A percentile compares a stretch with the other conserved stretches of the same genome.
Conservation (phyloP, 2,113 vertebrate genomes). For the Mus musculus region DNA sequence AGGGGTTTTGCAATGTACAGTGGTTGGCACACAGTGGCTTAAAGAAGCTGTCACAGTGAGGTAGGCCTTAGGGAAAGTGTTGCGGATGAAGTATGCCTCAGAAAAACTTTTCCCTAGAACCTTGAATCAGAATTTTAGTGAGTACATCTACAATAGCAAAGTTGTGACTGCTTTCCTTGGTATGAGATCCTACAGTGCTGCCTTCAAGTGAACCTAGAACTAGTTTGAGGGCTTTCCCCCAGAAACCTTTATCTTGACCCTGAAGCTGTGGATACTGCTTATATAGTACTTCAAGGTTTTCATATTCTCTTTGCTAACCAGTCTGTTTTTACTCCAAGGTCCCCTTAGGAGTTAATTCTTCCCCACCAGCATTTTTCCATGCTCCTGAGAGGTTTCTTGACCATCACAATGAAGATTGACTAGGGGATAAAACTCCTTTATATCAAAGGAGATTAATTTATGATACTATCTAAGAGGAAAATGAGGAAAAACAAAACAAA, state of each 20-base stretch:
- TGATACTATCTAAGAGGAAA: slow-evolving; percentile 88
- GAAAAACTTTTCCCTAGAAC: neutral
- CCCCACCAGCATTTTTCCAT: neutral
- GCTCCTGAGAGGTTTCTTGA: neutral
- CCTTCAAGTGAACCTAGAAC: neutral
- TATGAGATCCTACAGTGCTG: neutral
- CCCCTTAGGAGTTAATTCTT: neutral
- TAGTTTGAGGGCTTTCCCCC: neutral
- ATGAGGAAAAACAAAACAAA: slow-evolving; percentile 92
- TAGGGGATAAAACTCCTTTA: neutral
- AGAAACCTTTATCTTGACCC: neutral
- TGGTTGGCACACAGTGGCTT: fast-evolving
- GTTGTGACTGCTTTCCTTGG: too few relatives aligned
- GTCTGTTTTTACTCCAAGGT: neutral
- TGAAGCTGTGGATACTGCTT: neutral
- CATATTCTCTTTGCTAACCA: neutral
- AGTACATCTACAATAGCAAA: neutral
- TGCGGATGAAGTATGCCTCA: fast-evolving
- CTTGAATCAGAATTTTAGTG: neutral
- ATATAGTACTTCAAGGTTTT: neutral
- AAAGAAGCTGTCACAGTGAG: neutral
- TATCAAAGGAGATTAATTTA: neutral
- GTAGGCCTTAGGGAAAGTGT: neutral
- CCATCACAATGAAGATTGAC: fast-evolving
- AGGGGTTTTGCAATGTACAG: fast-evolving